Evolutionary conservation across 2,888 invertebrate species (phyloP), one percentile per base, ranked within the genome.

Genomic region (Trisateles emortualis): DNA sequence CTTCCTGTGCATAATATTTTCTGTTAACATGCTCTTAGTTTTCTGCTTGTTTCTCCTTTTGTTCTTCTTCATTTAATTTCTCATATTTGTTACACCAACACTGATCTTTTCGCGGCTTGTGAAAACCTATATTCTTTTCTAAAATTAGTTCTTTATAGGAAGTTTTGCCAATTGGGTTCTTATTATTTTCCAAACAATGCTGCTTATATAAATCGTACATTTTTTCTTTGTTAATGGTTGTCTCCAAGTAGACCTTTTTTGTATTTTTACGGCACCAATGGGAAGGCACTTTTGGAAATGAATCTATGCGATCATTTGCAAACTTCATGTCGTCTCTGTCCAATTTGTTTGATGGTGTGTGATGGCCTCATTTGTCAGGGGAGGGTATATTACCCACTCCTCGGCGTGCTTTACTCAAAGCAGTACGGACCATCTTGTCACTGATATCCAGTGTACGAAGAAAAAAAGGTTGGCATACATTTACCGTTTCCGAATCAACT

Each of bases 201-300:
- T 60, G 47, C 41, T 57, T 56, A 46, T 60, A 53, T 52, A 52
- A 56, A n/a, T 56, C 41, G 38, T 60, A 53, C 53, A 60, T 47
- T 60, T 60, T 60, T 53, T 60, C 56, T 60, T 53, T 51, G 29
- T 60, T 60, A 36, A 49, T 4, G 5, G 19, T 46, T 19, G 45
- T 29, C 52, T 52, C 57, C 22, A 52, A 57, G 19, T 52, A 57
- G 43, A 52, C 40, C 29, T 57, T 57, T 52, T 57, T 57, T 35
- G 52, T 57, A 40, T 57, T 36, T 52, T 46, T 46, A 46, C 45
- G 45, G 38, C 45, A 46, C 45, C 45, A 46, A 38, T 46, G 45
- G 5, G 45, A 51, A 39, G 51, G 54, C 22, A 54, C 59, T 36
- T 38, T 41, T 45, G 55, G 54, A 59, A 52, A 57, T 48, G 41